Conservation (phyloP, 2,888 invertebrate species). For the Eristalis tenax region DNA sequence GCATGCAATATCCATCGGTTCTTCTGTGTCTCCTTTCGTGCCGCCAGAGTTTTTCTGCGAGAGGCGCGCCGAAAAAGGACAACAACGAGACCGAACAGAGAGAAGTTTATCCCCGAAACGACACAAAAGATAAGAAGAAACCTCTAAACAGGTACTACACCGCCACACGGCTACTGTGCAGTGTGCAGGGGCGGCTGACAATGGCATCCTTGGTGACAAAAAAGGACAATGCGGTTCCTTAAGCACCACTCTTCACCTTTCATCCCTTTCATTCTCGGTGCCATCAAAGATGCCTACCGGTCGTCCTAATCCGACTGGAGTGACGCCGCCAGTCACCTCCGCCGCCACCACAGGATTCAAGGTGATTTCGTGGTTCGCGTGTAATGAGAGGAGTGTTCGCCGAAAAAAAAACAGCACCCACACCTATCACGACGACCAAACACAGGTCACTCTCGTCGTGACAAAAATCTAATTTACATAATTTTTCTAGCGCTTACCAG, state of each 20-base stretch:
- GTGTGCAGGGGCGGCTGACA: neutral
- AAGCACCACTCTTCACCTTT: neutral
- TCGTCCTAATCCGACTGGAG: constrained; percentile 46
- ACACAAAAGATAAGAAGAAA: constrained; percentile 56
- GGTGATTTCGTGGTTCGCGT: constrained; percentile 36
- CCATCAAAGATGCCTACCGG: constrained; percentile 23
- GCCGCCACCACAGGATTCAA: constrained; percentile 40
- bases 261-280: constrained; percentile 17
- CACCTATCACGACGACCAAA: neutral
- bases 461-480: constrained; percentile 72
- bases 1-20: constrained; percentile 46
- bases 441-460: constrained; percentile 40
- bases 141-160: constrained; percentile 36
- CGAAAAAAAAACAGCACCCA: neutral
- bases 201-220: constrained; percentile 40
- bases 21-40: neutral
- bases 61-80: constrained; percentile 56
- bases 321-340: neutral
- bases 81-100: constrained; percentile 43
- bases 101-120: constrained; percentile 38
- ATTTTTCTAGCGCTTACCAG: constrained; percentile 65
- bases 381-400: neutral
- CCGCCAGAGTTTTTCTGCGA: neutral
- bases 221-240: constrained; percentile 53
- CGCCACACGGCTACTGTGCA: constrained; percentile 45